A percentile compares a stretch with the other conserved stretches of the same genome.
Evolutionary conservation across 2,113 vertebrate genomes (phyloP).

Genomic region (Rhinopomastus cyanomelas): DNA sequence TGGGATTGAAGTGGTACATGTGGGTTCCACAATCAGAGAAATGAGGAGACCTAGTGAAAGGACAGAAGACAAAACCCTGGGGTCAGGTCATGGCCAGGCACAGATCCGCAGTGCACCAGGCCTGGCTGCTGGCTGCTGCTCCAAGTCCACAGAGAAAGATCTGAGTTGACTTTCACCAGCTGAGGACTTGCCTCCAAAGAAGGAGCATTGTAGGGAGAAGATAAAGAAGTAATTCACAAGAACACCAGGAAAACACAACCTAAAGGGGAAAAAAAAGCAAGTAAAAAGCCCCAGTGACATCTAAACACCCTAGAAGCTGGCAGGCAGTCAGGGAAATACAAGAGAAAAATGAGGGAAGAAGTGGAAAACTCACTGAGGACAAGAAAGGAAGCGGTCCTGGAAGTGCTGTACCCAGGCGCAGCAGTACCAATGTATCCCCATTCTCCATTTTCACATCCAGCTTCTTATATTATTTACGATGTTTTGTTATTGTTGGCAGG

Average conservation of each 20-base stretch:
- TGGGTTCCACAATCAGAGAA: accelerated
- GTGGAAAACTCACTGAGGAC: neutral
- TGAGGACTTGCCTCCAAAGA: neutral
- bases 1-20: neutral
- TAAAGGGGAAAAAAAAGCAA: neutral
- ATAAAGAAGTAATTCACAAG: neutral
- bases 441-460: slow-evolving; percentile 44
- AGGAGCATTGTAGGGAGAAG: neutral
- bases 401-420: neutral
- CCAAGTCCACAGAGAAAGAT: neutral
- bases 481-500: slow-evolving; percentile 62
- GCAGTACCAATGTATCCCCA: neutral
- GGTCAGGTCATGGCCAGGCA: neutral
- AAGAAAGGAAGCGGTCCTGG: neutral
- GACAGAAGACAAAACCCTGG: neutral
- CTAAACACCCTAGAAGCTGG: neutral
- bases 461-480: slow-evolving; percentile 61
- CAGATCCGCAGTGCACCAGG: neutral
- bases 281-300: neutral
- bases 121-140: neutral
- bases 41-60: neutral
- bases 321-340: neutral
- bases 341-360: neutral
- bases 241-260: neutral
- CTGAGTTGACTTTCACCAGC: neutral